Base-by-base conservation (phyloP, 2,797 vertebrate genomes). In the Aulostomus chinensis region DNA sequence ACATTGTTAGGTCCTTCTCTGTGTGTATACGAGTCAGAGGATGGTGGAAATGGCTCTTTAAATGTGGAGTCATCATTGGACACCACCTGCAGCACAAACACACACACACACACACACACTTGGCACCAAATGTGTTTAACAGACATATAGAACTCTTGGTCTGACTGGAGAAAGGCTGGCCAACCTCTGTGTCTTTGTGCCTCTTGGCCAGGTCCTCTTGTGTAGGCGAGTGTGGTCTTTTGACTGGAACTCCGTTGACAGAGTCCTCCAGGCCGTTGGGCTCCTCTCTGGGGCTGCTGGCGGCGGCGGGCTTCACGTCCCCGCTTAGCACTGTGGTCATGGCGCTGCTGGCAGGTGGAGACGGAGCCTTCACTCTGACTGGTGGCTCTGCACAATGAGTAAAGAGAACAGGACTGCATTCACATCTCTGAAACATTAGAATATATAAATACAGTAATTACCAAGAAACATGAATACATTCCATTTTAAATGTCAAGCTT, bases 21-120 rank as follows among this genome's bases (percentile, higher is more conserved):
- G 0, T 81, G 77, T 36, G 89, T 51, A 73, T 74, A 29, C 53
- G 79, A 42, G 76, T 93, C 87, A 10, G 69, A 78, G 9, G 89
- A 81, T 4, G 88, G 87, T 42, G 83, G 86, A 63, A 71, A 85
- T 0, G 91, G 86, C 51, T 92, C 92, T 76, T 92, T 93, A 74
- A 94, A 95, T 0, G 83, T 36, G 7, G 86, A 86, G 52, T 94
- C 91, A 34, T 90, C 89, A 6, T 51, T 74, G 4, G 77, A 62
- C 16, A 51, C 66, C 24, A 25, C 66, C 90, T 90, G 47, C 35
- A 55, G 39, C 12, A 13, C 24, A 41, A 55, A 26, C 17, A 15
- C 17, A 53, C 0, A 25, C 39, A 25, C 24, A 25, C 24, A 31
- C 29, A 26, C 0, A 16, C 6, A 26, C 1, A 16, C 24, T 10